A percentile compares a stretch with the other conserved stretches of the same genome.
phyloP scores from a whole-genome alignment of 2,797 vertebrate species.

The Pristis pectinata region DNA sequence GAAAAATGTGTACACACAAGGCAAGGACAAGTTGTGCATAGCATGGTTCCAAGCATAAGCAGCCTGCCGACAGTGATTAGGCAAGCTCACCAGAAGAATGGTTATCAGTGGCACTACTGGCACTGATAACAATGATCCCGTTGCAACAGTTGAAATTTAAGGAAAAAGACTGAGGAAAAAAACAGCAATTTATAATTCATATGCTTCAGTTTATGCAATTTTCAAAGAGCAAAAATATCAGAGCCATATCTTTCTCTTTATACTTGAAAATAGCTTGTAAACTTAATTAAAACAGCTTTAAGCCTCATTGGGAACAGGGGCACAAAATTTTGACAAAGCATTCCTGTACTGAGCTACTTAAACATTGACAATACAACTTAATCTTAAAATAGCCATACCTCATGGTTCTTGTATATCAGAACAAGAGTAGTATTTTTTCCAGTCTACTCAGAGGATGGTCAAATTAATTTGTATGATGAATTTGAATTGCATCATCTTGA shows the following conservation, averaged over 20 bases:
- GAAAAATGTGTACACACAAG: background rate
- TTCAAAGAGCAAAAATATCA: background rate
- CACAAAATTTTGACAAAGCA: background rate
- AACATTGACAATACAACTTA: background rate
- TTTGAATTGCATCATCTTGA: background rate
- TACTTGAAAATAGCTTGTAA: background rate
- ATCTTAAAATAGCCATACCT: background rate
- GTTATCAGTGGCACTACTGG: background rate
- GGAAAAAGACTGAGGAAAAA: background rate
- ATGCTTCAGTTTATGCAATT: background rate
- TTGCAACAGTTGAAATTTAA: background rate
- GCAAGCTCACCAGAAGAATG: background rate
- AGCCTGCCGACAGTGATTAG: background rate
- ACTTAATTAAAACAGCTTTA: background rate
- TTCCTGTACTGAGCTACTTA: background rate
- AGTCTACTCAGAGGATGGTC: background rate
- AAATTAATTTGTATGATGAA: background rate
- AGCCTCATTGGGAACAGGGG: background rate
- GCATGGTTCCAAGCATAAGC: background rate
- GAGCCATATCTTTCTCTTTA: background rate
- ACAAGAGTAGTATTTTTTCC: background rate
- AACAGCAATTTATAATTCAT: background rate
- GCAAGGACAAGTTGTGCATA: background rate
- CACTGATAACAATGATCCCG: background rate
- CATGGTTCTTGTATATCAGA: background rate